These are phyloP conservation scores for Geophilus truncorum DNA, from an alignment of 2,888 invertebrate genomes.

Conservation along the genomic window DNA sequence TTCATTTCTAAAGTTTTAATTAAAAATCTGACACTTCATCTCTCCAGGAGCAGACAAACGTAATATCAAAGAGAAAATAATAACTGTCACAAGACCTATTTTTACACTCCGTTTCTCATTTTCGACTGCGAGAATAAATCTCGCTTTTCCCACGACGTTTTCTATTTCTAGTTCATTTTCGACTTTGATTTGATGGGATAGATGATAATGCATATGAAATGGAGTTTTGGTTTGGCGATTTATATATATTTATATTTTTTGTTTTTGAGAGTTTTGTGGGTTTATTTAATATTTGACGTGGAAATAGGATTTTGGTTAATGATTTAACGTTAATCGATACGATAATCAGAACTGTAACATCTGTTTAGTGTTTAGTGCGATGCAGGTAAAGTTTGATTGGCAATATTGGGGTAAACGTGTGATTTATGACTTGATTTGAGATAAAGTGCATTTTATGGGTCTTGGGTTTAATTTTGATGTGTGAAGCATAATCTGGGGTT, in stretches of 20 bases:
- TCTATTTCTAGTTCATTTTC: background rate
- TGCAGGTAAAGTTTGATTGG: background rate
- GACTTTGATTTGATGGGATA: background rate
- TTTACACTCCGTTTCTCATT: slow-evolving; percentile 6
- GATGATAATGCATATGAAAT: too few relatives aligned
- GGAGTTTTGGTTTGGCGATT: background rate
- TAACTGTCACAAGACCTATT: slow-evolving; percentile 14
- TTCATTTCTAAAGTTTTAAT: slow-evolving; percentile 20
- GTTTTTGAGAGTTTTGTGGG: background rate
- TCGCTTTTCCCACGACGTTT: background rate
- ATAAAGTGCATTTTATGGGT: background rate
- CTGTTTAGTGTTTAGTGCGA: background rate
- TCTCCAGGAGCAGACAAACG: background rate
- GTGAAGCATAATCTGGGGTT: too few relatives aligned
- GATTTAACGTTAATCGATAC: background rate
- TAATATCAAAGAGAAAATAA: slow-evolving; percentile 25
- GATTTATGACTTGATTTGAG: background rate
- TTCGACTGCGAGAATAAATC: background rate
- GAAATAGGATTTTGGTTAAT: too few relatives aligned
- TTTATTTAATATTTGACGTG: background rate
- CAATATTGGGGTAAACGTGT: background rate
- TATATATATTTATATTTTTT: too few relatives aligned
- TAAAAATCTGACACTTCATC: slow-evolving; percentile 17
- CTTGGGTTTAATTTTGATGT: too few relatives aligned
- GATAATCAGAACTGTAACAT: background rate